Evolutionary conservation across 1,140 invertebrate species (phyloP), one percentile per base, ranked within the genome.

Genomic region (Drosophila guanche): DNA sequence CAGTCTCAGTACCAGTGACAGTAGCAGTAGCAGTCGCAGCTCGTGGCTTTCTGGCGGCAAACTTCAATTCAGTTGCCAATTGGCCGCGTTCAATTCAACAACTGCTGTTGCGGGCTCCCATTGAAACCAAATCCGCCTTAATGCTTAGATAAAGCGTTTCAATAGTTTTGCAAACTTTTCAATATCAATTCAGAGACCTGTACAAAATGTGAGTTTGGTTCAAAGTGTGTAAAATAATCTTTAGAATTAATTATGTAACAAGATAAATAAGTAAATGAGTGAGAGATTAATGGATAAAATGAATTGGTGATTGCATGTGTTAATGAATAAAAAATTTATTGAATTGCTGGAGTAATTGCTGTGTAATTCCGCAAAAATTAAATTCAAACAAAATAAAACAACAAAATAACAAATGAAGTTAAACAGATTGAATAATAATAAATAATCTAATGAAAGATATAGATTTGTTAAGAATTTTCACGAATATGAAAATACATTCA

Each of bases 1-100:
- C 48, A 58, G 56, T 51, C 22, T 29, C 74, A 65, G 50, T 20
- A 33, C 29, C 29, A 33, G 29, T 37, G 1, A 10, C 33, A 37
- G 10, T 37, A 3, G 10, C 33, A 37, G 33, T 37, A 12, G 8
- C 27, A 29, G 29, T 33, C 8, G 2, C 47, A 37, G 61, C 51
- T 66, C 47, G 69, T 69, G 20, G 12, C 65, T 33, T 40, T 25
- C 40, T 66, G 54, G 65, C 63, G 61, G 23, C 40, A 42, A 73
- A 53, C 52, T 37, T 48, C 40, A 55, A 62, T 63, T 89, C 74
- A 89, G 85, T 89, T 81, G 77, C 68, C 71, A 76, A 73, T 56
- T 54, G 75, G 75, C 71, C 80, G 85, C 76, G 80, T 56, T 79
- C 63, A 73, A 65, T 58, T 57, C 67, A 71, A 89, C 85, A 81